Evolutionary conservation across 2,888 invertebrate genomes (phyloP), one percentile per base, ranked within the genome.

Genomic region (Rhyacophila evoluta): DNA sequence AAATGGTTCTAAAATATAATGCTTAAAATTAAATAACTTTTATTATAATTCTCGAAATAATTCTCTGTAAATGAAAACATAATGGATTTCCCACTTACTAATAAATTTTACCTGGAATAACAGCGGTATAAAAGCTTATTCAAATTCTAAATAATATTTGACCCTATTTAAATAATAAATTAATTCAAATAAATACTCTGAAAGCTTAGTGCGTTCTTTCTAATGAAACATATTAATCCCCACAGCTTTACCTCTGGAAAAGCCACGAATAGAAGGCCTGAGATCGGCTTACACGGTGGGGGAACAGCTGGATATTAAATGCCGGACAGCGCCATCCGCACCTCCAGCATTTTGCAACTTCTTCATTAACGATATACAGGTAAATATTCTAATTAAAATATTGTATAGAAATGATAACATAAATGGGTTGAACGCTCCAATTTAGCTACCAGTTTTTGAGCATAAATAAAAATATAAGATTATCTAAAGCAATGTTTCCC

Each of bases 301-400:
- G 67, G 86, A 87, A 70, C 81, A 83, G 19, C 83, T 86, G 37
- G 83, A 82, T 67, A 85, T 85, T 10, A 85, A 85, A 79, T 87
- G 87, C 82, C 83, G 84, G 39, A 85, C 86, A 25, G 85, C 86
- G 72, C 84, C 85, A 19, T 85, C 86, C 10, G 86, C 86, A 83
- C 87, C 87, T 3, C 84, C 85, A 25, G 86, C 87, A 3, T 84
- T 84, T 25, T 81, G 86, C 55, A 84, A 85, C 27, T 87, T 86
- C 86, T 85, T 84, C 83, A 85, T 87, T 81, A 86, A 87, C 81
- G 85, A 85, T 36, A 81, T 84, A 37, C 84, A 85, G 84, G 87
- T 87, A 77, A 72, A 15, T 55, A n/a, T n/a, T n/a, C n/a, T n/a
- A n/a, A n/a, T n/a, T n/a, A n/a, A n/a, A n/a, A n/a, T n/a, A n/a